Evolutionary conservation across 2,888 invertebrate species (phyloP).

Genomic region (Hyles lineata): DNA sequence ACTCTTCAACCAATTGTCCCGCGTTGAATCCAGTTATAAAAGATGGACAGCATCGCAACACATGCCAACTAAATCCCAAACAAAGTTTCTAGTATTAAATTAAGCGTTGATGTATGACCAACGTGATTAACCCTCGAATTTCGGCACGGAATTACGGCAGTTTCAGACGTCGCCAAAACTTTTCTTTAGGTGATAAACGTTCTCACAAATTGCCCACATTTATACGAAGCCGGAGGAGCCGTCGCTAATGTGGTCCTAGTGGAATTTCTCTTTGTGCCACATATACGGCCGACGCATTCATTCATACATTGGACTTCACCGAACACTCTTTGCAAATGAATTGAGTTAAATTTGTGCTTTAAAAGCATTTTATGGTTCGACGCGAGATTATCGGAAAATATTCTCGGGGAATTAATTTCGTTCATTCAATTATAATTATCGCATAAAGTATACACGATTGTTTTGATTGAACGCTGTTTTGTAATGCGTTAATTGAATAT

Average conservation of each 20-base stretch:
- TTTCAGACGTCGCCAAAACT: constrained; percentile 77
- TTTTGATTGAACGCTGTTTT: constrained; percentile 42
- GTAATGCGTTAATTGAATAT: constrained; percentile 17
- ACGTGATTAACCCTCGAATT: constrained; percentile 77
- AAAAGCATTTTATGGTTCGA: constrained; percentile 64
- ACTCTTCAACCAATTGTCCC: background rate
- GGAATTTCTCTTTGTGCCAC: constrained; percentile 58
- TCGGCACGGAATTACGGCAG: constrained; percentile 74
- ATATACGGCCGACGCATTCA: constrained; percentile 55
- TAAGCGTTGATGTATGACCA: constrained; percentile 71
- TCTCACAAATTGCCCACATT: constrained; percentile 81
- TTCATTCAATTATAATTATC: constrained; percentile 62
- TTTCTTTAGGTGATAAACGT: constrained; percentile 83
- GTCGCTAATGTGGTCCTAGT: constrained; percentile 68
- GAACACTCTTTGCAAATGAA: constrained; percentile 63
- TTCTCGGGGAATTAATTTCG: constrained; percentile 59
- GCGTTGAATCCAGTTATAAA: background rate
- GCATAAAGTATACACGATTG: constrained; percentile 51
- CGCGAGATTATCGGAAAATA: constrained; percentile 63
- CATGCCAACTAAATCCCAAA: constrained; percentile 56
- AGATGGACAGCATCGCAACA: constrained; percentile 4
- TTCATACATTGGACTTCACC: constrained; percentile 63
- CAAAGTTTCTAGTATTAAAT: constrained; percentile 72
- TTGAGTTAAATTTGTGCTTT: constrained; percentile 60
- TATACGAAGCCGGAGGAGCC: constrained; percentile 72